These are phyloP conservation scores for Glareola pratincola DNA, from an alignment of 2,113 vertebrate genomes.

Conservation along the genomic window DNA sequence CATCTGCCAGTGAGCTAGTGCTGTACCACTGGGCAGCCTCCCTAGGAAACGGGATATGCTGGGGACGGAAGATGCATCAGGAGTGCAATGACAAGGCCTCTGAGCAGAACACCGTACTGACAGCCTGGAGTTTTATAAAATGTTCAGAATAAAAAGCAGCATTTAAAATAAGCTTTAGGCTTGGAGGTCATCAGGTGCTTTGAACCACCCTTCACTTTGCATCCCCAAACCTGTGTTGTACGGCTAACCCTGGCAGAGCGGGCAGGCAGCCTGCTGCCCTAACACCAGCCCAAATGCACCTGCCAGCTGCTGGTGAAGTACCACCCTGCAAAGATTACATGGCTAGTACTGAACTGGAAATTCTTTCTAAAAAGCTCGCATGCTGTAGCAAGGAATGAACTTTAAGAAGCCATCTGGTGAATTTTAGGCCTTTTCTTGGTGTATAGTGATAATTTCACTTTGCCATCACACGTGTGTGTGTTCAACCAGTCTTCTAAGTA, in stretches of 20 bases:
- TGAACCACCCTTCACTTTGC: background rate
- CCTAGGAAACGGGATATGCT: background rate
- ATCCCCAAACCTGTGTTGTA: background rate
- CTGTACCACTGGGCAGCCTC: background rate
- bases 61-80: accelerated
- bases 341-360: background rate
- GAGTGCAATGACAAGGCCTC: background rate
- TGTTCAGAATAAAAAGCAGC: background rate
- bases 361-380: background rate
- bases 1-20: background rate
- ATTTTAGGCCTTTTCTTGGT: background rate
- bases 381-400: background rate
- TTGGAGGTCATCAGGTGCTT: background rate
- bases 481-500: background rate
- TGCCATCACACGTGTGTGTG: background rate
- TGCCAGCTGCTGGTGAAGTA: background rate
- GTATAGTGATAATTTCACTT: background rate
- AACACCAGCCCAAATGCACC: accelerated
- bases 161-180: background rate
- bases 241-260: background rate
- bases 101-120: background rate
- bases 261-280: background rate
- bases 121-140: background rate
- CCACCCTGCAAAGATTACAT: background rate
- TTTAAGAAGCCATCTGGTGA: background rate